phyloP scores from a whole-genome alignment of 2,113 vertebrate genomes.

The Corythoichthys haematopterus region DNA sequence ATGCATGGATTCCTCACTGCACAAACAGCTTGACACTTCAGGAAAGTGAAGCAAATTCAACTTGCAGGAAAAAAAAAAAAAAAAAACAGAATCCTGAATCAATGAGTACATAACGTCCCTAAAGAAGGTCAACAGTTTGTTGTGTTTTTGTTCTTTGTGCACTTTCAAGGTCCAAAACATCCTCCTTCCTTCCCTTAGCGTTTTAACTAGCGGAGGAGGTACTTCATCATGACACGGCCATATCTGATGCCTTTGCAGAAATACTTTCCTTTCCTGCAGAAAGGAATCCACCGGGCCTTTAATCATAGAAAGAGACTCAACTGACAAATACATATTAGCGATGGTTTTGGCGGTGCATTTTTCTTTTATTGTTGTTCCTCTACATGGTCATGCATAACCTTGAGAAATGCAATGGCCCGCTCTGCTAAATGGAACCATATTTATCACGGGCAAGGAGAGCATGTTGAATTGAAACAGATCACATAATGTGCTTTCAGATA shows the following conservation, averaged over 20 bases:
- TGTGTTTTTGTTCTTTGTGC: constrained; percentile 52
- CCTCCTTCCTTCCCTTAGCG: constrained; percentile 49
- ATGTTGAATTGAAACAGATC: constrained; percentile 61
- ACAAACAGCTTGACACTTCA: constrained; percentile 6
- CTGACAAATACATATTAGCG: constrained; percentile 71
- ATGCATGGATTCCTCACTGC: not conserved
- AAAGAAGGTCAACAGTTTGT: constrained; percentile 50
- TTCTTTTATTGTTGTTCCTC: constrained; percentile 61
- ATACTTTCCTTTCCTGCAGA: constrained; percentile 64
- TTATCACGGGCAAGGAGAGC: constrained; percentile 62
- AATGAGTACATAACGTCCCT: constrained; percentile 8
- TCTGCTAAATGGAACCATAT: constrained; percentile 63
- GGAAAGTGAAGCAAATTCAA: constrained; percentile 15
- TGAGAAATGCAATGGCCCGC: constrained; percentile 61
- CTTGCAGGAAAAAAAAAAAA: constrained; percentile 8
- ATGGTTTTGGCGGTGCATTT: constrained; percentile 56
- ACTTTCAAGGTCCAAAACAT: constrained; percentile 68
- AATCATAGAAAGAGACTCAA: constrained; percentile 66
- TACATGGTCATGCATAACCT: constrained; percentile 66
- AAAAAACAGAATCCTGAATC: constrained; percentile 21
- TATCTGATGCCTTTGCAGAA: constrained; percentile 77
- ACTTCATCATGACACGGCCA: constrained; percentile 67
- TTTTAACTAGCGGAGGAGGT: constrained; percentile 57
- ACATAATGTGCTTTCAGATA: constrained; percentile 68
- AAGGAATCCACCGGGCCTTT: constrained; percentile 67